Conservation (phyloP, 2,888 invertebrate species). For the Laothoe populi region DNA sequence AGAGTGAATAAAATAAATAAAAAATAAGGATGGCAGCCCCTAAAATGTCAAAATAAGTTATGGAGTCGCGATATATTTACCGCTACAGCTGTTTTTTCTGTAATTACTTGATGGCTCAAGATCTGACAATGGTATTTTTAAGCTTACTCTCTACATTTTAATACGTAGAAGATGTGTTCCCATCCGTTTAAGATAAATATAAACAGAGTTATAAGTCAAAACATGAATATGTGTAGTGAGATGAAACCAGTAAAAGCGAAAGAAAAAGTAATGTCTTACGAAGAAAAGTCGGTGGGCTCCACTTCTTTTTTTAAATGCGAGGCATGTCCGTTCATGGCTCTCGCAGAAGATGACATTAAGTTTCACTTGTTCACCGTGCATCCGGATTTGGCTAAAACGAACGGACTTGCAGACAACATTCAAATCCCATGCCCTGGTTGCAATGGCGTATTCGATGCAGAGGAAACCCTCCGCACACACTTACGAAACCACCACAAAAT, state of each 20-base stretch:
- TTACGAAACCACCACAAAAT: constrained; percentile 89
- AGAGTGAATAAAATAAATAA: no score
- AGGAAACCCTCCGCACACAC: constrained; percentile 86
- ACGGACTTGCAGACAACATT: constrained; percentile 80
- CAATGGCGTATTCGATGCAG: constrained; percentile 86
- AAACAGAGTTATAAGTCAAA: constrained; percentile 48
- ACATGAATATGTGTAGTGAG: constrained; percentile 39
- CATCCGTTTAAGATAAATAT: constrained; percentile 60
- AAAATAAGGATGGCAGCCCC: no score
- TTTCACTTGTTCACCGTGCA: constrained; percentile 81
- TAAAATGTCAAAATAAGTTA: no score
- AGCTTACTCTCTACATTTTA: no score
- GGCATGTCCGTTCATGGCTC: constrained; percentile 82
- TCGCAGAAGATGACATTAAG: constrained; percentile 81
- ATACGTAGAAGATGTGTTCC: constrained; percentile 46
- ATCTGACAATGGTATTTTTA: not conserved
- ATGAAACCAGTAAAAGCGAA: constrained; percentile 54
- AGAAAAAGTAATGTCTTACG: constrained; percentile 78
- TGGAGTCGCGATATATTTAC: no score
- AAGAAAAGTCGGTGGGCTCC: constrained; percentile 78
- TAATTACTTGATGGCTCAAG: not conserved
- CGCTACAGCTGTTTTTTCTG: constrained; percentile 6
- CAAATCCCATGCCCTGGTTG: constrained; percentile 88
- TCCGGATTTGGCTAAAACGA: constrained; percentile 77
- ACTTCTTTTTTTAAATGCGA: constrained; percentile 83